Evolutionary conservation across 2,113 vertebrate genomes (phyloP).

Genomic region (Tachuris rubrigastra): DNA sequence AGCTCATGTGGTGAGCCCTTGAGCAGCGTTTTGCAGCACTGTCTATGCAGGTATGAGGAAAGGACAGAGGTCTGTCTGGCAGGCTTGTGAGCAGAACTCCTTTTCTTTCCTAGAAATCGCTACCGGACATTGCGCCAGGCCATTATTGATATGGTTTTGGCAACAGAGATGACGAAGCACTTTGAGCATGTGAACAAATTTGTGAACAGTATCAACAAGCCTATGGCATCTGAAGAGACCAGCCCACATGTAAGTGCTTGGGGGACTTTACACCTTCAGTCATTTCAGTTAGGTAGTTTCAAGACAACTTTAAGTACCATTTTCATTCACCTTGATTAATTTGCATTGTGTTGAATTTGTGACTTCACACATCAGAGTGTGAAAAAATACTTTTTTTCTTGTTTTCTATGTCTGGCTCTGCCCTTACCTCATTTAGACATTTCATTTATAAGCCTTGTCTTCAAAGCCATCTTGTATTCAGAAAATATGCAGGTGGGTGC

Average conservation of each 20-base stretch:
- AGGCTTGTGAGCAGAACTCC: not conserved
- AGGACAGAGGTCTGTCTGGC: not conserved
- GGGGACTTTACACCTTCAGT: not conserved
- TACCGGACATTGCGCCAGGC: constrained; percentile 91
- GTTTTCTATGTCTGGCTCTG: not conserved
- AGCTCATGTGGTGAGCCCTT: not conserved
- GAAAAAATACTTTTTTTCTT: not conserved
- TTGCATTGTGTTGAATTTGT: not conserved
- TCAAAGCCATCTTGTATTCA: not conserved
- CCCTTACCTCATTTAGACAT: not conserved
- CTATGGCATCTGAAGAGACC: constrained; percentile 85
- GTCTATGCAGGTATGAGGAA: not conserved
- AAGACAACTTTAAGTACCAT: not conserved
- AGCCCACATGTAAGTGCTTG: constrained; percentile 67
- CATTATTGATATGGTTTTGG: constrained; percentile 97
- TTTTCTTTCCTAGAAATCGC: constrained; percentile 81
- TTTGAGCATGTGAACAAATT: constrained; percentile 98
- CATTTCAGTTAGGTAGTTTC: not conserved
- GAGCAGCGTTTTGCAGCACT: not conserved
- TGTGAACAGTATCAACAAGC: constrained; percentile 96
- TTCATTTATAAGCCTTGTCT: not conserved
- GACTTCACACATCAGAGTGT: not conserved
- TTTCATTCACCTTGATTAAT: not conserved
- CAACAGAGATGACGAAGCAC: constrained; percentile 97
- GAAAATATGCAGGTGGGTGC: not conserved